These are phyloP conservation scores for Opisthograptis luteolata DNA, from an alignment of 2,888 invertebrate species.

Conservation along the genomic window DNA sequence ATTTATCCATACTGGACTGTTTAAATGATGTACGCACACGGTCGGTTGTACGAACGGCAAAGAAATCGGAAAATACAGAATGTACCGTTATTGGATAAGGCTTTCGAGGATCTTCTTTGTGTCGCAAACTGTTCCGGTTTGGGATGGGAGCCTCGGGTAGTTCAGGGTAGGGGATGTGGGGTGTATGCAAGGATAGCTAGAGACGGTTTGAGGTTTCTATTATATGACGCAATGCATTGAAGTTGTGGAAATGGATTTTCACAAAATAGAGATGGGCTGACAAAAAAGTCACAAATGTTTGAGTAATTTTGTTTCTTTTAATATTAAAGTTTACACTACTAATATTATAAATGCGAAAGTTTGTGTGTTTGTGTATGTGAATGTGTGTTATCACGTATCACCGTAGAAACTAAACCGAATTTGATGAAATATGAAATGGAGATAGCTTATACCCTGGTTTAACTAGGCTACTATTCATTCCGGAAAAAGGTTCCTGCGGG, in stretches of 20 bases:
- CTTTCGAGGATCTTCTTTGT: slow-evolving; percentile 9
- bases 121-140: slow-evolving; percentile 15
- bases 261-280: not conserved
- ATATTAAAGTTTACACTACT: no score
- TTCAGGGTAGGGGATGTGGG: not conserved
- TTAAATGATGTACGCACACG: not conserved
- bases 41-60: not conserved
- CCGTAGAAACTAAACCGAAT: no score
- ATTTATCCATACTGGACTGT: slow-evolving; percentile 5
- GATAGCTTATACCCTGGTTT: no score
- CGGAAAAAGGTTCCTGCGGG: no score
- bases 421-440: no score
- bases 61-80: slow-evolving; percentile 15
- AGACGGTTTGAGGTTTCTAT: not conserved
- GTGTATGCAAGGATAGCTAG: not conserved
- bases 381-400: no score
- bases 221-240: not conserved
- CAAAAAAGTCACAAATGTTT: no score
- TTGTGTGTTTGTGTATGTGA: no score
- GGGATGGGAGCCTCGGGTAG: slow-evolving; percentile 4
- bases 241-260: not conserved
- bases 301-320: no score
- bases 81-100: slow-evolving; percentile 20
- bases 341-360: no score
- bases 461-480: no score